phyloP scores from a whole-genome alignment of 2,888 invertebrate species.

The Chrysodeixis includens region DNA sequence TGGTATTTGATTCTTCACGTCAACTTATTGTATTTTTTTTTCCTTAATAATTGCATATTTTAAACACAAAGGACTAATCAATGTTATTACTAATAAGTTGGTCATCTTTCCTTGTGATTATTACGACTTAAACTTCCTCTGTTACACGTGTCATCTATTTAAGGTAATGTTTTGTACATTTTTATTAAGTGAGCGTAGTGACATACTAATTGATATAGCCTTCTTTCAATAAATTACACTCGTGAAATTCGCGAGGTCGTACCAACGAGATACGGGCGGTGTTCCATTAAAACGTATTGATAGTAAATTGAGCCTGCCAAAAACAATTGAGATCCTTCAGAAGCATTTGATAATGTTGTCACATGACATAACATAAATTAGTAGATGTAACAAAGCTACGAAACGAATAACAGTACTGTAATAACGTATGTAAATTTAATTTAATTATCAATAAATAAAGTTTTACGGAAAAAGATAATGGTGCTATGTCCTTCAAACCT shows the following conservation, averaged over 20 bases:
- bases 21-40: too few relatives aligned
- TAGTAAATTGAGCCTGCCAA: neutral
- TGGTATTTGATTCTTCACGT: too few relatives aligned
- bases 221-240: conserved; percentile 1
- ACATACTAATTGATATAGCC: neutral
- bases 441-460: too few relatives aligned
- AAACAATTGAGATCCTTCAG: neutral
- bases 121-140: neutral
- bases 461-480: neutral
- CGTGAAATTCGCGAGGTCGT: neutral
- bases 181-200: neutral
- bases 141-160: neutral
- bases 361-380: neutral
- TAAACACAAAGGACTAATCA: neutral
- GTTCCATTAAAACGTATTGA: conserved; percentile 2
- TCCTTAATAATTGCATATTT: too few relatives aligned
- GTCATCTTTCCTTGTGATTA: neutral
- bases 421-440: too few relatives aligned
- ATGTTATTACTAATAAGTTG: neutral
- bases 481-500: neutral
- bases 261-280: conserved; percentile 7
- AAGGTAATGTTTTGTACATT: neutral
- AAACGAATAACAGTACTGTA: too few relatives aligned
- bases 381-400: neutral
- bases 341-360: neutral